Evolutionary conservation across 2,113 vertebrate genomes (phyloP), one percentile per base, ranked within the genome.

Genomic region (Boleophthalmus pectinirostris): DNA sequence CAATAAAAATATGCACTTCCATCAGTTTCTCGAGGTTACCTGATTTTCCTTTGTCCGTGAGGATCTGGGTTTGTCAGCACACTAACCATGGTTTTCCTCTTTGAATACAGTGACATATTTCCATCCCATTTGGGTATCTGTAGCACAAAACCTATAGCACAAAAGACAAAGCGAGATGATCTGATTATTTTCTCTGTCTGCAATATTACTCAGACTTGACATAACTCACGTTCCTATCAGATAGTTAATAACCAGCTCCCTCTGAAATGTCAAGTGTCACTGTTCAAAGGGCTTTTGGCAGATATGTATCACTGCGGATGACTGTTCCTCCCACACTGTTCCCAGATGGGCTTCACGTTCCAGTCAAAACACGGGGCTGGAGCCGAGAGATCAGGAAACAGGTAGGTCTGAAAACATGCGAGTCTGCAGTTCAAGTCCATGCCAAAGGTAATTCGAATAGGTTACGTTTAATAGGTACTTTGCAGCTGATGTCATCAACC

Each of bases 261-360:
- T 38, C 25, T 61, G 25, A 61, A 58, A 33, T 61, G 58, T 61
- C 58, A 33, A 38, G 35, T n/a, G 61, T 43, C 61, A 38, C 29
- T 43, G 16, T 64, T 64, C 61, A 35, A 64, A 64, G 24, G 33
- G 20, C 0, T 33, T 21, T 38, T 64, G 20, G 61, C 54, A 60
- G 35, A 69, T 38, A 0, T 80, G 78, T 81, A 66, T 80, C 81
- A 25, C 56, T 78, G 79, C 70, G 78, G 35, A 14, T 38, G 47
- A 68, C 10, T 67, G 49, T 72, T 77, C 72, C 74, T 66, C 64
- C 61, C 38, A 69, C 43, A 47, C 84, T 86, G 88, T 89, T 81
- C 74, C 70, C 83, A 88, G 78, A 84, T 75, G 54, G 87, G 84
- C 89, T 85, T 94, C 87, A 68, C 63, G 83, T 92, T 90, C 75